phyloP scores from a whole-genome alignment of 2,888 invertebrate genomes.

The Andrena camellia region DNA sequence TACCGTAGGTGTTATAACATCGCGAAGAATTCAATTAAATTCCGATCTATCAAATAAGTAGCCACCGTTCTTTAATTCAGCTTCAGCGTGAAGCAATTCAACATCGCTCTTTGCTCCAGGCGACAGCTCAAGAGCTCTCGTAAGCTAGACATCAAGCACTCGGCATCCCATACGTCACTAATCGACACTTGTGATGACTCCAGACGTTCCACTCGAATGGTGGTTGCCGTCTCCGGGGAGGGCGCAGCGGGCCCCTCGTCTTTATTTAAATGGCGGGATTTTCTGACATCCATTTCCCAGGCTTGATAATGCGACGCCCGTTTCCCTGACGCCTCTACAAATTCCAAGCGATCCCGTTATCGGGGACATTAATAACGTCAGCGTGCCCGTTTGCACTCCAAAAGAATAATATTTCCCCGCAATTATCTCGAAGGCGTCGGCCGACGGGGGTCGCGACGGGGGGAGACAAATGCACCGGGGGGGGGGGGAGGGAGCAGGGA shows the following conservation, averaged over 20 bases:
- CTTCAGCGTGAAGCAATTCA: too few species aligned
- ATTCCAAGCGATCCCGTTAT: slow-evolving; percentile 24
- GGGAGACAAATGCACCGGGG: slow-evolving; percentile 22
- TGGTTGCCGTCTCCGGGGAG: background rate
- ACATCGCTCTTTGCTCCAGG: too few species aligned
- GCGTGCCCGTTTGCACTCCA: slow-evolving; percentile 59
- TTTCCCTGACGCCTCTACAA: slow-evolving; percentile 2
- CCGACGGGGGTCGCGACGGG: background rate
- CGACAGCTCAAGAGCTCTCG: too few species aligned
- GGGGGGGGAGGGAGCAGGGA: background rate
- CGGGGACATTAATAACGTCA: slow-evolving; percentile 60
- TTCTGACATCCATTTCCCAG: background rate
- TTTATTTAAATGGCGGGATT: slow-evolving; percentile 10
- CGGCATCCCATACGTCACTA: too few species aligned
- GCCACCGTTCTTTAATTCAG: too few species aligned
- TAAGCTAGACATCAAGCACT: too few species aligned
- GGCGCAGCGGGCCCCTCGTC: background rate
- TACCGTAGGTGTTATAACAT: too few species aligned
- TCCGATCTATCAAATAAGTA: too few species aligned
- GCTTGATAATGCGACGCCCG: slow-evolving; percentile 6
- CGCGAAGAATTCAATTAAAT: too few species aligned
- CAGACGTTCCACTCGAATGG: background rate
- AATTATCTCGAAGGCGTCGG: slow-evolving; percentile 53
- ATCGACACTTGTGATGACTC: too few species aligned
- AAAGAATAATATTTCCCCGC: slow-evolving; percentile 67